Evolutionary conservation across 1,140 invertebrate species (phyloP), one percentile per base, ranked within the genome.

Genomic region (Aphelinus certus): DNA sequence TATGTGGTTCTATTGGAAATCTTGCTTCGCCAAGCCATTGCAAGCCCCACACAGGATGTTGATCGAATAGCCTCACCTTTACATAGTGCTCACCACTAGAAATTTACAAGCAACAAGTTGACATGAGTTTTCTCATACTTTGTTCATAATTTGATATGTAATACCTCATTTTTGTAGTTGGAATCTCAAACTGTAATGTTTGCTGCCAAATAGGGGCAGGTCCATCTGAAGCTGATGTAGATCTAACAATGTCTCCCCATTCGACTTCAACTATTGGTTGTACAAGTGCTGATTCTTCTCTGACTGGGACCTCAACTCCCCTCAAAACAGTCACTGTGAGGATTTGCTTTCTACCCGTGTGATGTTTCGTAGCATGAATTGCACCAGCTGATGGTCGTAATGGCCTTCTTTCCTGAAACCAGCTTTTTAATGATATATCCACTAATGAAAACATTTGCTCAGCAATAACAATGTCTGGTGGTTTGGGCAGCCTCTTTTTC

Each of bases 171-270:
- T 73, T 76, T 9, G 79, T 49, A 56, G 79, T 80, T 1, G 85
- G 83, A 5, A 85, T 71, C 45, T 84, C 83, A 49, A 88, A 87
- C 1, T 84, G 79, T 43, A 88, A 69, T 1, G 86, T 87, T 66
- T 88, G 83, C 4, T 88, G 86, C 87, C 86, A 88, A 43, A 88
- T 73, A 3, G 87, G 87, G 3, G 85, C 84, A 6, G 86, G 81
- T 1, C 86, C 84, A 47, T 88, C 83, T 3, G 85, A 82, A 5
- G 81, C 43, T 0, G 80, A 71, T 0, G 86, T 88, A 1, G 77
- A 56, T 10, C 82, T 81, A 4, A 81, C 58, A 0, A 79, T 78
- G 7, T 81, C 80, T 46, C 83, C 83, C 86, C 86, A 88, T 66
- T 87, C 81, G n/a, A 88, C 81, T 63, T 87, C 84, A 4, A 88